phyloP scores from a whole-genome alignment of 23 tunicate species.

The Diplosoma virens region DNA sequence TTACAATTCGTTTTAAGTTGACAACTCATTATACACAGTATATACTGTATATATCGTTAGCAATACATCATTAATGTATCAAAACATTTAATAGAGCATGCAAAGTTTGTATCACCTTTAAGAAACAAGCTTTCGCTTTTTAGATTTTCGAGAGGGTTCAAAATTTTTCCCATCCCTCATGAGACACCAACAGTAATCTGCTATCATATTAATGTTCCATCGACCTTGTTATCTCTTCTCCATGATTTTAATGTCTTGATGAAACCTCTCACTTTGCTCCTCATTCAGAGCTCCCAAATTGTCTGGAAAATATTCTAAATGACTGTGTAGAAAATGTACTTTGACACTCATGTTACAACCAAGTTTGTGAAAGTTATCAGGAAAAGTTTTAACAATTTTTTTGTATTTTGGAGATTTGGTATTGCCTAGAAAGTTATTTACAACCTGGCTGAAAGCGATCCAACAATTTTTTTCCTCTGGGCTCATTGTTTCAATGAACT shows the following conservation, averaged over 20 bases:
- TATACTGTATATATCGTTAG: too few relatives aligned
- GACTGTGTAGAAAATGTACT: background rate
- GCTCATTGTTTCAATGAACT: background rate
- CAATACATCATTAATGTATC: too few relatives aligned
- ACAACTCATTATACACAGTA: too few relatives aligned
- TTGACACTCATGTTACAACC: background rate
- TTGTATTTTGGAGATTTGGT: too few relatives aligned
- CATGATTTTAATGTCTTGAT: conserved; percentile 11
- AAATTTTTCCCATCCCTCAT: background rate
- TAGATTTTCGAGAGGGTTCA: background rate
- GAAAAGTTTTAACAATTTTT: conserved; percentile 7
- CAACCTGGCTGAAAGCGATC: conserved; percentile 15
- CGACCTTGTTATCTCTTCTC: conserved; percentile 5
- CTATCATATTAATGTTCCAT: conserved; percentile 14
- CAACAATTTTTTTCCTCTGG: background rate
- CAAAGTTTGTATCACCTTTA: too few relatives aligned
- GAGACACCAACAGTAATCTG: conserved; percentile 15
- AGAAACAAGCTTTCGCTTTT: background rate
- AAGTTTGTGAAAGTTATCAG: background rate
- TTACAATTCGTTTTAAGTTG: too few relatives aligned
- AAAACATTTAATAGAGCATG: too few relatives aligned
- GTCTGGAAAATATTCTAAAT: conserved; percentile 3
- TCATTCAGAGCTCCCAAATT: conserved; percentile 1
- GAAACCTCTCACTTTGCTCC: conserved; percentile 5
- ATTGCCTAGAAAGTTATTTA: too few relatives aligned